A percentile compares a stretch with the other conserved stretches of the same genome.
phyloP scores from a whole-genome alignment of 2,113 vertebrate species.

The Psammodynastes pulverulentus region DNA sequence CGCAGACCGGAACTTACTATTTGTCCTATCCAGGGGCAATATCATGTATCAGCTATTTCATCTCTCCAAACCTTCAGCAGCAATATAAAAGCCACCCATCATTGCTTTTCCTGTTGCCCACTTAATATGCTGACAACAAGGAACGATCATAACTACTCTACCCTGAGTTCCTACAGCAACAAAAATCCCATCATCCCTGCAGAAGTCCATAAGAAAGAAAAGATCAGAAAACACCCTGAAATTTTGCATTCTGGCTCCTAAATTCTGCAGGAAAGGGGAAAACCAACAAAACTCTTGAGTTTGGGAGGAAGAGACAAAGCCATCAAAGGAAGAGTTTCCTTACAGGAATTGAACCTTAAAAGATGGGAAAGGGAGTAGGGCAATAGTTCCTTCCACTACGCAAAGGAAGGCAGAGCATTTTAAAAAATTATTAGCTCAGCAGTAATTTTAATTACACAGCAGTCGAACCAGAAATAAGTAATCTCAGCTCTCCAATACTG shows the following conservation, averaged over 20 bases:
- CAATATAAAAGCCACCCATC: background rate
- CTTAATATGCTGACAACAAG: background rate
- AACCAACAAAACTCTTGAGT: background rate
- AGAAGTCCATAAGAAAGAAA: background rate
- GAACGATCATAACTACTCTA: background rate
- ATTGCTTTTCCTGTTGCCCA: background rate
- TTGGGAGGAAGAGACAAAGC: background rate
- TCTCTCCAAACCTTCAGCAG: background rate
- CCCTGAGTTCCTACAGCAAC: background rate
- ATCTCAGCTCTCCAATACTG: background rate
- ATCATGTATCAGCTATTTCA: background rate
- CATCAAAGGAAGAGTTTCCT: background rate
- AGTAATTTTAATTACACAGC: background rate
- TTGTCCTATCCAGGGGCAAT: background rate
- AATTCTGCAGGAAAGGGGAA: background rate
- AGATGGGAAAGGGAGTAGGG: background rate
- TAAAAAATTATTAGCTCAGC: background rate
- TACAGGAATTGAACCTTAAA: background rate
- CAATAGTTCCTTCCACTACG: background rate
- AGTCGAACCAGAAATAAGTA: background rate
- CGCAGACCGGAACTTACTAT: background rate
- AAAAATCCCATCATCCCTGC: background rate
- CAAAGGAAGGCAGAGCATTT: background rate
- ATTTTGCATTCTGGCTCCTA: background rate
- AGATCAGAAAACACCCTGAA: background rate